Conservation (phyloP, 2,113 vertebrate genomes). For the Dendrocopos noguchii region DNA sequence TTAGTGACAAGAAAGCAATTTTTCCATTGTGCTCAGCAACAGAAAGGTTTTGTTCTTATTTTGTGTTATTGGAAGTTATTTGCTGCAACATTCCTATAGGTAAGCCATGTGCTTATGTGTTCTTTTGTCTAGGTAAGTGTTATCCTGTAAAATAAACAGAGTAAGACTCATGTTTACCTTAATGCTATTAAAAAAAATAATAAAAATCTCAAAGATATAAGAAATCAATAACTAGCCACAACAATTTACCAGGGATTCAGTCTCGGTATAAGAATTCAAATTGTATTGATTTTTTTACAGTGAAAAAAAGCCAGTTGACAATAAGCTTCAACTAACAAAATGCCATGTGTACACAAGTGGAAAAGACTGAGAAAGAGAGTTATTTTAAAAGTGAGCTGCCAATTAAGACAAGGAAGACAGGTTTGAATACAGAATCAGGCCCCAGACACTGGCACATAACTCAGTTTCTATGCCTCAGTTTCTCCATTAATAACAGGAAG, state of each 20-base stretch:
- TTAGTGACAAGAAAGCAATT: constrained; percentile 72
- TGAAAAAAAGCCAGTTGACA: constrained; percentile 7
- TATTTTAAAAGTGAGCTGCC: constrained; percentile 29
- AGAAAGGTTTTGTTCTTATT: constrained; percentile 56
- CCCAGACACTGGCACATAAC: neutral
- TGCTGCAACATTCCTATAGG: constrained; percentile 46
- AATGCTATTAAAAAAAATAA: constrained; percentile 61
- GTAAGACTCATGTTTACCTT: constrained; percentile 73
- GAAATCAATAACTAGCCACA: constrained; percentile 78
- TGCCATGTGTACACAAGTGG: constrained; percentile 3
- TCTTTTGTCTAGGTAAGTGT: constrained; percentile 76
- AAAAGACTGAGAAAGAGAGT: constrained; percentile 23
- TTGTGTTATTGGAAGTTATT: constrained; percentile 61
- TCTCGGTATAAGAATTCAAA: constrained; percentile 74
- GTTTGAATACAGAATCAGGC: neutral
- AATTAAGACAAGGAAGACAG: neutral
- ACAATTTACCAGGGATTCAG: constrained; percentile 74
- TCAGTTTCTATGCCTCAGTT: neutral
- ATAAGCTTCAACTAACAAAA: constrained; percentile 25
- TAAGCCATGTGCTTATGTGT: constrained; percentile 26
- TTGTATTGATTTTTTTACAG: constrained; percentile 69
- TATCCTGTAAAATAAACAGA: constrained; percentile 69
- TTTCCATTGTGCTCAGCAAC: constrained; percentile 47
- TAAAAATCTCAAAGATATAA: constrained; percentile 57
- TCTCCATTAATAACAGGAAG: neutral